Evolutionary conservation across 1,140 invertebrate species (phyloP), one percentile per base, ranked within the genome.

Genomic region (Orchesella cincta): DNA sequence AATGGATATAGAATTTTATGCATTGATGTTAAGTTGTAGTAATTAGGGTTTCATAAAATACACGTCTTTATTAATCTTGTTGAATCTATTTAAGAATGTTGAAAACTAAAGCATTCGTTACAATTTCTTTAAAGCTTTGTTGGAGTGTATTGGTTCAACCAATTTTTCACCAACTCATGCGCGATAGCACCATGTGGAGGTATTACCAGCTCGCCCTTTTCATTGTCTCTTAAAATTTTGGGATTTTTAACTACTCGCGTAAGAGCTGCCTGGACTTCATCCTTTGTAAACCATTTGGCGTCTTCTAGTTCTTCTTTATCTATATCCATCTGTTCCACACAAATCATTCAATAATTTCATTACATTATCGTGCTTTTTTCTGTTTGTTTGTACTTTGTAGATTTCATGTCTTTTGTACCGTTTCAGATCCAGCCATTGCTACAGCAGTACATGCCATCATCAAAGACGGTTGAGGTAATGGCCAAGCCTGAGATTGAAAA

Each of bases 401-500:
- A 57, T 18, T 57, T 26, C 54, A n/a, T 18, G 12, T 18, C 62
- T 33, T 18, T 33, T 23, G 23, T 78, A 81, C 80, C 34, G 79
- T 76, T 57, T 80, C 79, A 1, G 79, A 80, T 20, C 57, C 78
- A 39, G 78, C 79, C 71, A 77, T 76, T 16, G 81, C 83, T 14
- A 78, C 83, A 0, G 87, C 88, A 35, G 86, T 83, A 78, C 88
- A 89, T 0, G 88, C 89, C 8, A 88, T 82, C 89, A 90, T 90
- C 1, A 90, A 83, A 26, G 87, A 86, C 20, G 86, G 86, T 36
- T 84, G 83, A 14, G 88, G 88, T 80, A 89, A 87, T 5, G 89
- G 88, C 89, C 89, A 90, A 46, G 89, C 87, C 81, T 90, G 89
- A 73, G 87, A 88, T 12, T 85, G 86, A 88, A 88, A 84, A 78